Evolutionary conservation across 2,888 invertebrate species (phyloP).

Genomic region (Alviniconcha strummeri): DNA sequence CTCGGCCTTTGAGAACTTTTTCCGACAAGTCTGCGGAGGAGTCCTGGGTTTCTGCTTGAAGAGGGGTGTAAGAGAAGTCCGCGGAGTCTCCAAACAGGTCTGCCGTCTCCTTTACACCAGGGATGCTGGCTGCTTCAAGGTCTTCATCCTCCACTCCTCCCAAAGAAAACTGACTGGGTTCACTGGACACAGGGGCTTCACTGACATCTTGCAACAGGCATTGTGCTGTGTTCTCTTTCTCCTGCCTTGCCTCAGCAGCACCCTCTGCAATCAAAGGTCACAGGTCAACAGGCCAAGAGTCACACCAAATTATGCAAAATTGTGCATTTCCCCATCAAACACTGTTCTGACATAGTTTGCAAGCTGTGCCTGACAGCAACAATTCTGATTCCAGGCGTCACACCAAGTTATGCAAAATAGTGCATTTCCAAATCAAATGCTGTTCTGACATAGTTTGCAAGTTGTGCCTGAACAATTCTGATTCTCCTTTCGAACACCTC

Average conservation of each 20-base stretch:
- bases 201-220: constrained; percentile 10
- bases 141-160: constrained; percentile 3
- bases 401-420: no score
- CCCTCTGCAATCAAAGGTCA: constrained; percentile 11
- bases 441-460: no score
- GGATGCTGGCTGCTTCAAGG: not conserved
- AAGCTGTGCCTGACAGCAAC: no score
- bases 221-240: constrained; percentile 13
- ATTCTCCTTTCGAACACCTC: no score
- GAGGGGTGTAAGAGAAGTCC: not conserved
- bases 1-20: constrained; percentile 27
- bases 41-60: not conserved
- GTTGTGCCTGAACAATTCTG: no score
- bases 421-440: no score
- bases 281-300: no score
- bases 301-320: no score
- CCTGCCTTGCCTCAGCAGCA: constrained; percentile 12
- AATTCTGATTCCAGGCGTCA: no score
- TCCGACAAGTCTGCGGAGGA: not conserved
- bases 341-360: no score
- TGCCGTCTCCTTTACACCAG: constrained; percentile 1
- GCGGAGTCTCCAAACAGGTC: constrained; percentile 12
- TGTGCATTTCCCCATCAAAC: no score
- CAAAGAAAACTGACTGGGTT: constrained; percentile 5
- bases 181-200: constrained; percentile 20